These are phyloP conservation scores for Rhingia rostrata DNA, from an alignment of 2,888 invertebrate species.

Conservation along the genomic window DNA sequence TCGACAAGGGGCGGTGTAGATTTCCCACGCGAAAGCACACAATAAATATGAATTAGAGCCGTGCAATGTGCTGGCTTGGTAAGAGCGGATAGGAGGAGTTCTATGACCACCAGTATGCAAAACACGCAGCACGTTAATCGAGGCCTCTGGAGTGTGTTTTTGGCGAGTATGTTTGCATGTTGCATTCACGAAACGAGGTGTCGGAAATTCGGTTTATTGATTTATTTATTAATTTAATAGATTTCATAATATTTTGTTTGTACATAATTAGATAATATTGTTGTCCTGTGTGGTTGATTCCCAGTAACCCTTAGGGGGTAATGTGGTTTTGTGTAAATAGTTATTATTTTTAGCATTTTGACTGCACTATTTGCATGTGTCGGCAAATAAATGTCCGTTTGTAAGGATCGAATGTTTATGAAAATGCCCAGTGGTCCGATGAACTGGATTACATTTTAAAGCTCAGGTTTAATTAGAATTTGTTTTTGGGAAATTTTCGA, in stretches of 20 bases:
- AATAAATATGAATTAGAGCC: constrained; percentile 14
- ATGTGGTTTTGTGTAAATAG: background rate
- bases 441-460: too few relatives aligned
- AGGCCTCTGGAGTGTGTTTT: background rate
- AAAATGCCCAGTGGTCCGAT: too few relatives aligned
- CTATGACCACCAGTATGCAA: constrained; percentile 10
- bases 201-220: constrained; percentile 16
- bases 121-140: constrained; percentile 2
- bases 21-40: constrained; percentile 41
- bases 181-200: background rate
- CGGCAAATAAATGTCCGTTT: background rate
- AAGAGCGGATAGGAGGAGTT: constrained; percentile 16
- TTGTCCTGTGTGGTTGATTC: background rate
- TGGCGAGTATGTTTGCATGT: background rate
- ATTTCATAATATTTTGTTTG: background rate
- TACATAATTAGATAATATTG: background rate
- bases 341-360: background rate
- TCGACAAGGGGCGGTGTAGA: constrained; percentile 14
- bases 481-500: too few relatives aligned
- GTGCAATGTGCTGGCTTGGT: constrained; percentile 20
- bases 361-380: background rate
- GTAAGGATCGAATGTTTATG: background rate
- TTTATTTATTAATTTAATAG: constrained; percentile 7
- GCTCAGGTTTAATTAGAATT: too few relatives aligned
- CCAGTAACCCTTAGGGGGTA: too few relatives aligned